Evolutionary conservation across 1,140 invertebrate species (phyloP).

Genomic region (Lepidostoma basale): DNA sequence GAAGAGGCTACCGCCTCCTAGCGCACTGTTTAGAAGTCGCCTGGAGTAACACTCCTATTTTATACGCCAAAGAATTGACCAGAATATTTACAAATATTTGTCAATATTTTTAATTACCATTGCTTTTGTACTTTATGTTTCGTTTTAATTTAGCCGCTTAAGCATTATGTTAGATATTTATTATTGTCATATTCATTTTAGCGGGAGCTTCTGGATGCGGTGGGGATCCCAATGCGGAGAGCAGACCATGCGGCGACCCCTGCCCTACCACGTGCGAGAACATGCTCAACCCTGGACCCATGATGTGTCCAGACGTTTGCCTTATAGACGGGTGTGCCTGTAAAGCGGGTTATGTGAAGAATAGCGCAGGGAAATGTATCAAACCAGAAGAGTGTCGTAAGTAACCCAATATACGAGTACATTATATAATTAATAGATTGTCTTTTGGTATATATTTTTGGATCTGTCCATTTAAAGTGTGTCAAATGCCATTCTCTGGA

Average conservation of each 20-base stretch:
- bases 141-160: not conserved
- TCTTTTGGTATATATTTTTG: too few relatives aligned
- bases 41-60: not conserved
- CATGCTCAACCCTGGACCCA: constrained; percentile 22
- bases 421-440: not conserved
- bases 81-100: too few relatives aligned
- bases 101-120: not conserved
- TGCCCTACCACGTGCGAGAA: too few relatives aligned
- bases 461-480: too few relatives aligned
- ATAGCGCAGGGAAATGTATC: constrained; percentile 26
- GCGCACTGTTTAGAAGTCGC: too few relatives aligned
- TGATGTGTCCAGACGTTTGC: constrained; percentile 16
- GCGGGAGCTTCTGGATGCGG: not conserved
- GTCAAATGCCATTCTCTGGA: too few relatives aligned
- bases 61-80: not conserved
- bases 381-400: constrained; percentile 22
- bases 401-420: not conserved
- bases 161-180: not conserved
- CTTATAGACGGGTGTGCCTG: constrained; percentile 26
- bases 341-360: constrained; percentile 23
- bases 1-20: too few relatives aligned
- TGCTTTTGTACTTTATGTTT: not conserved
- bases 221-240: too few relatives aligned
- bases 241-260: too few relatives aligned
- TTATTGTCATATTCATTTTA: not conserved